Conservation (phyloP, 2,797 vertebrate species). For the Phylloscopus collybita region DNA sequence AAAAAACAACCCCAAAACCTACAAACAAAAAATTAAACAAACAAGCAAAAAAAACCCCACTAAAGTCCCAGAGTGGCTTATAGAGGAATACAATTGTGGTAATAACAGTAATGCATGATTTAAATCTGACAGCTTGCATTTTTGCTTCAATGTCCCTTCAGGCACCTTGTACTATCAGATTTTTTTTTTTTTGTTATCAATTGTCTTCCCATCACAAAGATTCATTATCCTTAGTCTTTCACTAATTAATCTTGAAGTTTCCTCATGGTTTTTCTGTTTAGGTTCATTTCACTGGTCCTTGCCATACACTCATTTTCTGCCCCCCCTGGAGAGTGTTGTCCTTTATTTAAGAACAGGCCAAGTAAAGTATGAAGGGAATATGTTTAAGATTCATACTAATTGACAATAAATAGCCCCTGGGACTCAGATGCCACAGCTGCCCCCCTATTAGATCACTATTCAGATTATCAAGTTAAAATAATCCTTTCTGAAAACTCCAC, state of each 20-base stretch:
- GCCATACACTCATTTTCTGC: neutral
- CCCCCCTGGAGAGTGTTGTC: constrained; percentile 41
- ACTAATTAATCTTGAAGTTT: constrained; percentile 68
- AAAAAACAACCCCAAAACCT: too few species aligned
- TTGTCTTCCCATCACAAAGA: constrained; percentile 58
- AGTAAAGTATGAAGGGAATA: constrained; percentile 70
- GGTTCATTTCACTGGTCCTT: constrained; percentile 42
- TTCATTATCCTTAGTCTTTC: constrained; percentile 48
- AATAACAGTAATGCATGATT: neutral
- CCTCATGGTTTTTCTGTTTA: constrained; percentile 46
- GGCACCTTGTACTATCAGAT: constrained; percentile 27
- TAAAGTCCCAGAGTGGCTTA: neutral
- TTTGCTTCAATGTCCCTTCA: neutral
- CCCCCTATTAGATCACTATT: constrained; percentile 80
- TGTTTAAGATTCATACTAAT: constrained; percentile 79
- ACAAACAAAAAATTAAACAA: neutral
- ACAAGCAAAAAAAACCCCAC: fast-evolving
- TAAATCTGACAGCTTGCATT: constrained; percentile 49
- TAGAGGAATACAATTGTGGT: neutral
- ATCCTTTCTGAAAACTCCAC: constrained; percentile 77
- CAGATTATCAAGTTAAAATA: constrained; percentile 80
- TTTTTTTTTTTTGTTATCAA: constrained; percentile 32
- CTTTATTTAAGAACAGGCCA: constrained; percentile 68
- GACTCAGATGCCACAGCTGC: constrained; percentile 77
- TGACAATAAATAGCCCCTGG: constrained; percentile 77